phyloP scores from a whole-genome alignment of 2,797 vertebrate species.

The Vespertilio murinus region DNA sequence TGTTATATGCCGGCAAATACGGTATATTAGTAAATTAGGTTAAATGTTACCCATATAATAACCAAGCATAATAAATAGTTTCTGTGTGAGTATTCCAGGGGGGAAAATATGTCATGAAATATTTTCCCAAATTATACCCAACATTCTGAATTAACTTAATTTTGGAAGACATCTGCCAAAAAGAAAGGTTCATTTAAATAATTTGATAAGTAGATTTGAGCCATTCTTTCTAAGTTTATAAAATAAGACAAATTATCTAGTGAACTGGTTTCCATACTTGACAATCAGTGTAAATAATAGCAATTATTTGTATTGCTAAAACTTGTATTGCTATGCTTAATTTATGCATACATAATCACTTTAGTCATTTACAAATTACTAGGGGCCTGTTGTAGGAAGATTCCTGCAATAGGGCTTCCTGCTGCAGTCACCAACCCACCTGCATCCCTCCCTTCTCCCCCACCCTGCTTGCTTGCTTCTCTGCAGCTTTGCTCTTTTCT shows the following conservation, averaged over 20 bases:
- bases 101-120: not conserved
- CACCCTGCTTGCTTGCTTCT: no score
- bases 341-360: not conserved
- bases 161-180: not conserved
- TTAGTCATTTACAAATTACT: not conserved
- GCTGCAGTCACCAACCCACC: no score
- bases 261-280: not conserved
- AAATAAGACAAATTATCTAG: not conserved
- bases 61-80: not conserved
- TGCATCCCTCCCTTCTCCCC: no score
- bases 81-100: not conserved
- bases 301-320: not conserved
- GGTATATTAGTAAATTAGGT: not conserved
- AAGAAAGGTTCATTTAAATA: not conserved
- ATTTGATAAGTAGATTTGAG: not conserved
- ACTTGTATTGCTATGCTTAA: not conserved
- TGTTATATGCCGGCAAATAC: no score
- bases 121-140: not conserved
- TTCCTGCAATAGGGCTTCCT: no score
- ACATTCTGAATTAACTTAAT: not conserved
- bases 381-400: no score
- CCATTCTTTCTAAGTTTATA: not conserved
- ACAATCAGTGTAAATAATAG: not conserved
- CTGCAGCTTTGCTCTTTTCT: no score
- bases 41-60: not conserved